These are phyloP conservation scores for Brachionus rubens DNA, from an alignment of 1,140 invertebrate genomes.

Conservation along the genomic window DNA sequence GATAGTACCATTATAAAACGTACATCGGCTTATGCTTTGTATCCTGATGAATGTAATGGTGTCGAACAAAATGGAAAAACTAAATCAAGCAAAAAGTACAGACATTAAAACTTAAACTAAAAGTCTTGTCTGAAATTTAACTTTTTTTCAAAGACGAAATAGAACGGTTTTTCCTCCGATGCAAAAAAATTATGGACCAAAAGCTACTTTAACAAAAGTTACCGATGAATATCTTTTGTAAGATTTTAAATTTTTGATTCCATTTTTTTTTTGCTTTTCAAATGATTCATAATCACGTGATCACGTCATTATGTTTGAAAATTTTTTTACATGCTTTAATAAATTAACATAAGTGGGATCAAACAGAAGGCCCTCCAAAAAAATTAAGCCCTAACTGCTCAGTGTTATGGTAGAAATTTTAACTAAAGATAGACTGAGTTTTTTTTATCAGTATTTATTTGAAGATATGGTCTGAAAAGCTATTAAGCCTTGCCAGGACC, in stretches of 20 bases:
- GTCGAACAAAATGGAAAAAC: not conserved
- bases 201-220: constrained; percentile 45
- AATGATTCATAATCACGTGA: not conserved
- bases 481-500: no score
- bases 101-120: not conserved
- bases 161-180: constrained; percentile 21
- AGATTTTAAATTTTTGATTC: not conserved
- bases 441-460: no score
- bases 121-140: not conserved
- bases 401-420: no score
- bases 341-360: no score
- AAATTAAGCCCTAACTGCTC: no score
- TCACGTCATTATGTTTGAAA: not conserved
- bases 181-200: constrained; percentile 37
- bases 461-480: no score
- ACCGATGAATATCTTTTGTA: constrained; percentile 43
- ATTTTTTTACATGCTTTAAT: not conserved
- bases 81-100: constrained; percentile 2
- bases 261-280: not conserved
- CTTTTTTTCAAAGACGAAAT: not conserved
- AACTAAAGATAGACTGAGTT: no score
- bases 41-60: not conserved
- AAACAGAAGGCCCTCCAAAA: no score
- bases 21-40: not conserved
- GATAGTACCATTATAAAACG: not conserved